phyloP scores from a whole-genome alignment of 2,113 vertebrate genomes.

The Uropsilus gracilis region DNA sequence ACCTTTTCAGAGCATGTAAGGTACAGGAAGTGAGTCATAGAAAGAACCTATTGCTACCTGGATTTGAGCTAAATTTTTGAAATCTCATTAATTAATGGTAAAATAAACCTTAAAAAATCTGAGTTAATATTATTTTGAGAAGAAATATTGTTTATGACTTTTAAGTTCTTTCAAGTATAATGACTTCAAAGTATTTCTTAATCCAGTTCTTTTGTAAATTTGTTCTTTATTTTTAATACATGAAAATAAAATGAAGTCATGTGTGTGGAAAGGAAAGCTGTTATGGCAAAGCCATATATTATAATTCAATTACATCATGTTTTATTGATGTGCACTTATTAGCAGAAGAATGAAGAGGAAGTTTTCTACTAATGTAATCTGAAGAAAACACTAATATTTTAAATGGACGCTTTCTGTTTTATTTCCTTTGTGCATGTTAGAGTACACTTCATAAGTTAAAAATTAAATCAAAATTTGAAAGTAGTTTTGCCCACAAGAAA shows the following conservation, averaged over 20 bases:
- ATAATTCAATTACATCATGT: not conserved
- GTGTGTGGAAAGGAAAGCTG: not conserved
- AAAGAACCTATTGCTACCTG: not conserved
- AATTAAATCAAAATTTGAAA: conserved; percentile 8
- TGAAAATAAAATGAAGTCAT: conserved; percentile 44
- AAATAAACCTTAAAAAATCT: conserved; percentile 66
- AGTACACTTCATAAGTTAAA: not conserved
- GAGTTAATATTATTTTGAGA: conserved; percentile 54
- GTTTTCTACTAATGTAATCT: not conserved
- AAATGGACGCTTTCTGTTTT: not conserved
- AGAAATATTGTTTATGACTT: conserved; percentile 60
- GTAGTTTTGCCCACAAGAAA: not conserved
- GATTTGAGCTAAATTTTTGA: not conserved
- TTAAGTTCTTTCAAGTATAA: conserved; percentile 60
- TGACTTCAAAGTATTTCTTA: conserved; percentile 61
- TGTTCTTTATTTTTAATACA: not conserved
- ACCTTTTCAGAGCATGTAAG: conserved; percentile 37
- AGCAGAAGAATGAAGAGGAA: not conserved
- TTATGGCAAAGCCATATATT: not conserved
- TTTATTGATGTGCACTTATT: conserved; percentile 24
- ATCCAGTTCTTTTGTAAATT: conserved; percentile 56
- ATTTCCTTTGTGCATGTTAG: not conserved
- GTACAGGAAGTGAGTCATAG: conserved; percentile 63
- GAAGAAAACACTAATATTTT: not conserved
- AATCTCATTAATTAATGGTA: conserved; percentile 49